Evolutionary conservation across 2,797 vertebrate genomes (phyloP).

Genomic region (Megalops cyprinoides): DNA sequence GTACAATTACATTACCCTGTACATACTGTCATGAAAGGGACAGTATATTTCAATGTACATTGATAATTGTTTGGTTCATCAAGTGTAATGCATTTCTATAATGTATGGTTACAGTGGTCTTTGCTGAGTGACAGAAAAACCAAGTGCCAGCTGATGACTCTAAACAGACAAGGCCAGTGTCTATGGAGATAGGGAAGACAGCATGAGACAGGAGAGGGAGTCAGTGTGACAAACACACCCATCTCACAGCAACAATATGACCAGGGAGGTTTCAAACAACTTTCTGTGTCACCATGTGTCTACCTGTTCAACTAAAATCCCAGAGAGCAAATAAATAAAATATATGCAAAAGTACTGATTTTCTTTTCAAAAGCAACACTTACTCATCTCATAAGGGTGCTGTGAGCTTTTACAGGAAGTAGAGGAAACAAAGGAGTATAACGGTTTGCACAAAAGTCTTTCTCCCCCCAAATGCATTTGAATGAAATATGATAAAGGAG

Average conservation of each 20-base stretch:
- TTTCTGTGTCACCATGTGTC: conserved; percentile 47
- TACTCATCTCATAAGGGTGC: conserved; percentile 52
- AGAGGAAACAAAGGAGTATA: conserved; percentile 48
- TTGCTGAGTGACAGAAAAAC: neutral
- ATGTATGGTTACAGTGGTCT: conserved; percentile 33
- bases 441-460: conserved; percentile 45
- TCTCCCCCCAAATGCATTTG: conserved; percentile 38
- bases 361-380: neutral
- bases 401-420: conserved; percentile 46
- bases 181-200: neutral
- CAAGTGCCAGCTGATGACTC: neutral
- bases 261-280: conserved; percentile 36
- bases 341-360: conserved; percentile 46
- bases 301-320: conserved; percentile 45
- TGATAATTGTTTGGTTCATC: conserved; percentile 69
- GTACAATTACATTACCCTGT: neutral
- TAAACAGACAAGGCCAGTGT: neutral
- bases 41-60: too few relatives aligned
- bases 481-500: conserved; percentile 61
- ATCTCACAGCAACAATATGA: neutral
- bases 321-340: conserved; percentile 54
- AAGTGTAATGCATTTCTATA: conserved; percentile 47
- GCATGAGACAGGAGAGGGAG: neutral
- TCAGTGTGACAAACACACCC: neutral
- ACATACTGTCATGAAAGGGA: neutral